A percentile compares a stretch with the other conserved stretches of the same genome.
Conservation (phyloP, 2,797 vertebrate genomes). For the Rhinatrema bivittatum region DNA sequence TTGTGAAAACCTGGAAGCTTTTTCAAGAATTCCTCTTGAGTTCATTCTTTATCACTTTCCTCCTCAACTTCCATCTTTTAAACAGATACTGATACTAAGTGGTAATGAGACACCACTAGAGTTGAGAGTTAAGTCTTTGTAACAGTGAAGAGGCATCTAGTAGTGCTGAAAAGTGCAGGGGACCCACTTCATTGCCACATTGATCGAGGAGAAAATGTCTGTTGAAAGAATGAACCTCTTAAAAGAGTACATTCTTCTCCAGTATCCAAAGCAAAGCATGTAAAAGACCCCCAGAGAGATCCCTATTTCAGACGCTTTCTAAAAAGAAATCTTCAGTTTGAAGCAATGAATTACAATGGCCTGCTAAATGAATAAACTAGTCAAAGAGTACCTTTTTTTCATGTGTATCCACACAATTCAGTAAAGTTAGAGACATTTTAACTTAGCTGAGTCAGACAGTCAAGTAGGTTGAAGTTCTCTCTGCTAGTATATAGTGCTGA, state of each 20-base stretch:
- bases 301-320: neutral
- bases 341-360: no score
- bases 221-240: neutral
- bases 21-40: no score
- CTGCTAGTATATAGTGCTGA: no score
- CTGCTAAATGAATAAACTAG: no score
- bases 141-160: neutral
- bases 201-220: neutral
- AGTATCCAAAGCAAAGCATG: neutral
- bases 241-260: neutral
- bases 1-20: no score
- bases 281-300: neutral
- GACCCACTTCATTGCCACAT: neutral
- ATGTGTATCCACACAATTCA: no score
- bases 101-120: neutral
- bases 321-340: constrained; percentile 1
- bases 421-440: no score
- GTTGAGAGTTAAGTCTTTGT: neutral
- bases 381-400: no score
- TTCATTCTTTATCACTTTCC: no score
- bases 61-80: neutral
- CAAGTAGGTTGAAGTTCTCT: no score
- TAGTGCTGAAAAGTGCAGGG: neutral
- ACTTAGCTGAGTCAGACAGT: no score
- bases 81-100: neutral